Percentiles rank a stretch among this genome's conserved stretches.
Evolutionary conservation across 64 coral and sea anemone species (phyloP).

Genomic region (Dendronephthya gigantea): DNA sequence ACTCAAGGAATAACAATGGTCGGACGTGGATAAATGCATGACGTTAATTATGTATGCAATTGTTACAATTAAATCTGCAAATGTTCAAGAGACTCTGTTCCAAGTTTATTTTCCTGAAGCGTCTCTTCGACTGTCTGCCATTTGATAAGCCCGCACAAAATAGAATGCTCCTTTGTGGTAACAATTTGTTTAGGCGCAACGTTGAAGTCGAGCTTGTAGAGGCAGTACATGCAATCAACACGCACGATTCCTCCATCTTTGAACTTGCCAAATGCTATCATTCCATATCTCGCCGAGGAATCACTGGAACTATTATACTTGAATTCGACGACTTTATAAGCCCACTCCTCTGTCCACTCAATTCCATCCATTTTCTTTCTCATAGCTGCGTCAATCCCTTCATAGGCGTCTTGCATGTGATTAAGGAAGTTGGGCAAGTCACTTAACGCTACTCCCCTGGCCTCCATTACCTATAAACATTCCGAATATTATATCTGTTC

Average conservation of each 20-base stretch:
- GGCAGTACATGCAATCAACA: conserved; percentile 54
- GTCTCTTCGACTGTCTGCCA: conserved; percentile 34
- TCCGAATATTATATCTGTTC: no score
- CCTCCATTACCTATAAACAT: conserved; percentile 36
- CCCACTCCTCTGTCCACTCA: conserved; percentile 29
- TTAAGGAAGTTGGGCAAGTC: conserved; percentile 28
- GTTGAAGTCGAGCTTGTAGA: conserved; percentile 55
- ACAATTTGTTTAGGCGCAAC: conserved; percentile 34
- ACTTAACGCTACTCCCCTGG: conserved; percentile 24
- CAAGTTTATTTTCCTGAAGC: conserved; percentile 5
- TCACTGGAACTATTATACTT: conserved; percentile 21
- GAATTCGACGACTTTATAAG: conserved; percentile 38
- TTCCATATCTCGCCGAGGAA: conserved; percentile 40
- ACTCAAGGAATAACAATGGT: no score
- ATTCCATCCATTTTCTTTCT: conserved; percentile 48
- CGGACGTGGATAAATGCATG: no score
- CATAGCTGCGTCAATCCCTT: conserved; percentile 47
- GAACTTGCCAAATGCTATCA: conserved; percentile 55
- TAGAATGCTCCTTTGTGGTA: conserved; percentile 36
- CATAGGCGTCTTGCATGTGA: conserved; percentile 46
- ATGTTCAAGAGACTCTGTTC: no score
- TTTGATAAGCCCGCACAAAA: conserved; percentile 25
- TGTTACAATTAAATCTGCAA: no score
- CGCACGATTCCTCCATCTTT: conserved; percentile 28
- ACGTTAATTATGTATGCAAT: no score